A percentile compares a stretch with the other conserved stretches of the same genome.
Evolutionary conservation across 2,888 invertebrate species (phyloP).

Genomic region (Fabriciana adippe): DNA sequence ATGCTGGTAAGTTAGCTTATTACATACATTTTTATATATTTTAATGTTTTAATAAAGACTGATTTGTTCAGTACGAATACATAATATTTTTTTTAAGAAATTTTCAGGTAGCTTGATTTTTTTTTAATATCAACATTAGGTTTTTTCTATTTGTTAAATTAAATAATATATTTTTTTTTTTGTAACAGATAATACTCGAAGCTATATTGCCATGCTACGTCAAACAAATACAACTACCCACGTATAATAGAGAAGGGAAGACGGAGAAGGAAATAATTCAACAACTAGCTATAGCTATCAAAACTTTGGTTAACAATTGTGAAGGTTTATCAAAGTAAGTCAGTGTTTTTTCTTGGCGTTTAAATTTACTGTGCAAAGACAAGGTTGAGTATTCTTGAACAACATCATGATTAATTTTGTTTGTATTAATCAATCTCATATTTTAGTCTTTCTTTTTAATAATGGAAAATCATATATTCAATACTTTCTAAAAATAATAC

Average conservation of each 20-base stretch:
- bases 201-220: conserved; percentile 98
- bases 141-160: conserved; percentile 35
- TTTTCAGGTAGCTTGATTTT: too few species aligned
- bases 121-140: too few species aligned
- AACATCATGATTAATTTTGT: neutral
- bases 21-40: too few species aligned
- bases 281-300: conserved; percentile 96
- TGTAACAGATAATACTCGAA: conserved; percentile 92
- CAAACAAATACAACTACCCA: conserved; percentile 94
- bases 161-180: too few species aligned
- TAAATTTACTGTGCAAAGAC: too few species aligned
- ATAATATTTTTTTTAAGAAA: too few species aligned
- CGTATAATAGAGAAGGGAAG: conserved; percentile 94
- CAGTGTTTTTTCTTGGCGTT: neutral
- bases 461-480: too few species aligned
- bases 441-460: neutral
- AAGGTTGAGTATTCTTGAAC: neutral
- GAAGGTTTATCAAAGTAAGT: conserved; percentile 96
- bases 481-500: too few species aligned
- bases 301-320: conserved; percentile 97
- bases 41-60: too few species aligned
- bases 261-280: conserved; percentile 96
- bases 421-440: neutral
- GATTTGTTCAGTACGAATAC: too few species aligned
- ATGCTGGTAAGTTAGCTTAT: conserved; percentile 86